phyloP scores from a whole-genome alignment of 92 coral and sea anemone species.

The Epizoanthus ramosus region DNA sequence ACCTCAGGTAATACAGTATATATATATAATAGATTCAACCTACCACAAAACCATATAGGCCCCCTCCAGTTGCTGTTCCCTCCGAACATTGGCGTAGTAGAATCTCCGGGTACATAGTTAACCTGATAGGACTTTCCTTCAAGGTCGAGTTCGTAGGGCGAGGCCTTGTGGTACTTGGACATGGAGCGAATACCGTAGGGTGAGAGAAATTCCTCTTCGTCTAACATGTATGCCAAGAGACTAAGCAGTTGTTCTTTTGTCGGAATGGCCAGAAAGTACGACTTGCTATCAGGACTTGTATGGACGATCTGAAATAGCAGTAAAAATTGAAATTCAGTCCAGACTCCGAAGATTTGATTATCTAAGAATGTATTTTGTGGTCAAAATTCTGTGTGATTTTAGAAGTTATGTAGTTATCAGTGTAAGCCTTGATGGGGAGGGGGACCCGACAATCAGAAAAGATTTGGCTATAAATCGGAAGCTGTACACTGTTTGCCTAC shows the following conservation, averaged over 20 bases:
- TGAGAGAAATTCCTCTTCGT: conserved; percentile 87
- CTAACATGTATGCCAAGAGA: conserved; percentile 74
- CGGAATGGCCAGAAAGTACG: conserved; percentile 89
- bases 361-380: too few relatives aligned
- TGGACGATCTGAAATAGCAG: conserved; percentile 57
- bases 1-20: too few relatives aligned
- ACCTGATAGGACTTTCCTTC: conserved; percentile 69
- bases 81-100: conserved; percentile 85
- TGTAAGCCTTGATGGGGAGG: too few relatives aligned
- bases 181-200: conserved; percentile 88
- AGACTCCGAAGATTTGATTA: too few relatives aligned
- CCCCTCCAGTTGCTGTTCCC: conserved; percentile 99
- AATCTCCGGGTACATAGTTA: conserved; percentile 88
- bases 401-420: too few relatives aligned
- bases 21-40: conserved; percentile 13
- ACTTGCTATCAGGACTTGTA: conserved; percentile 72
- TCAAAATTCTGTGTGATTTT: too few relatives aligned
- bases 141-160: conserved; percentile 71
- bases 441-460: too few relatives aligned
- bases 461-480: too few relatives aligned
- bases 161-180: conserved; percentile 71
- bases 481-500: too few relatives aligned
- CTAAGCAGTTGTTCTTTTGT: conserved; percentile 73
- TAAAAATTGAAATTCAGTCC: neutral
- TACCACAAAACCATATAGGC: conserved; percentile 89